These are phyloP conservation scores for Eurytoma adleriae DNA, from an alignment of 2,888 invertebrate species.

Conservation along the genomic window DNA sequence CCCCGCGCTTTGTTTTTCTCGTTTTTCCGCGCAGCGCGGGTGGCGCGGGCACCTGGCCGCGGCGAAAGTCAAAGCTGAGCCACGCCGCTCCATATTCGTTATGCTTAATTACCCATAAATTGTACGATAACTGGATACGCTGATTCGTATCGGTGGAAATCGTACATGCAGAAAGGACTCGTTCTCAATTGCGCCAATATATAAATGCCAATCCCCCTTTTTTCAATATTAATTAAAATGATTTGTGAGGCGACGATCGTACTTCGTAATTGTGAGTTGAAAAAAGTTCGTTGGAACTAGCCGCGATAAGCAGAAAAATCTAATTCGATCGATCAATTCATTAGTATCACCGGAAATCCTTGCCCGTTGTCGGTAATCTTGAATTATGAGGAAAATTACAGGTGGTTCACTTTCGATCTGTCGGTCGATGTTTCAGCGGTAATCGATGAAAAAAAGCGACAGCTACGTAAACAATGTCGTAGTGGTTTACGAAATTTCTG, in stretches of 20 bases:
- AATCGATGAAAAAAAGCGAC: not conserved
- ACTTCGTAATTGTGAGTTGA: no score
- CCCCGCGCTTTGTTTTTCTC: not conserved
- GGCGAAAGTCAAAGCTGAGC: constrained; percentile 60
- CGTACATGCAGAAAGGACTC: constrained; percentile 41
- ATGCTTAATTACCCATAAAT: constrained; percentile 65
- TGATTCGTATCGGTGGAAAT: not conserved
- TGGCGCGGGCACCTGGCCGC: constrained; percentile 19
- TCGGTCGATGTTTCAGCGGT: no score
- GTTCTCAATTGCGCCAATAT: constrained; percentile 6
- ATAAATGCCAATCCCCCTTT: no score
- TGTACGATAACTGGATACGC: constrained; percentile 42
- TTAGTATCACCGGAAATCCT: no score
- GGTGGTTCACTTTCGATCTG: no score
- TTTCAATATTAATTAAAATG: no score
- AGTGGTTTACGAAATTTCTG: constrained; percentile 49
- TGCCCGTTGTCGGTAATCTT: no score
- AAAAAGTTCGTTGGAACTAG: no score
- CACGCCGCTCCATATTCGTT: constrained; percentile 59
- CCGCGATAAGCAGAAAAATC: no score
- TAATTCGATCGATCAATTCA: no score
- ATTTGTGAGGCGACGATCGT: no score
- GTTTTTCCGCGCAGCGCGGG: not conserved
- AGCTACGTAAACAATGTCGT: not conserved
- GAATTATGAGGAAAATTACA: no score